Evolutionary conservation across 1,140 invertebrate species (phyloP).

Genomic region (Aphelenchoides besseyi): DNA sequence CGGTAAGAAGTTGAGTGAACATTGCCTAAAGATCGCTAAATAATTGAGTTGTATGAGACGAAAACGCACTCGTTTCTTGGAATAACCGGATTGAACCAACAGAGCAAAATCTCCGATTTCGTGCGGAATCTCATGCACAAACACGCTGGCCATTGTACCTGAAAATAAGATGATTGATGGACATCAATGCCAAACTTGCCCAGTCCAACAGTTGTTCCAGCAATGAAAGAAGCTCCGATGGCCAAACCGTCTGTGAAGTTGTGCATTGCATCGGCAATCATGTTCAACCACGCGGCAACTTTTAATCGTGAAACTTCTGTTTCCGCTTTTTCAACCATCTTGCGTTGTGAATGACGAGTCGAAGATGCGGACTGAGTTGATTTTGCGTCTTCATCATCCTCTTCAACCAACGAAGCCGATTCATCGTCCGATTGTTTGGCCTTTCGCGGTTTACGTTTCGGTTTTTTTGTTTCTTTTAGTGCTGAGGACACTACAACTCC

Average conservation of each 20-base stretch:
- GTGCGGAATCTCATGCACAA: slow-evolving; percentile 93
- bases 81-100: slow-evolving; percentile 85
- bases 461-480: slow-evolving; percentile 11
- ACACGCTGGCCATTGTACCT: slow-evolving; percentile 85
- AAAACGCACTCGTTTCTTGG: slow-evolving; percentile 72
- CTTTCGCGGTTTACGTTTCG: slow-evolving; percentile 17
- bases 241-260: slow-evolving; percentile 95
- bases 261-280: slow-evolving; percentile 89
- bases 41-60: neutral
- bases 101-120: slow-evolving; percentile 98
- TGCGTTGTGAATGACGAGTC: too few relatives aligned
- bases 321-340: slow-evolving; percentile 7
- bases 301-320: slow-evolving; percentile 60
- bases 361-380: neutral
- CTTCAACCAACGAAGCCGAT: neutral
- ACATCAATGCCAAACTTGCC: slow-evolving; percentile 41
- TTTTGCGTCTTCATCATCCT: slow-evolving; percentile 20
- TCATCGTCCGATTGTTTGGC: slow-evolving; percentile 42
- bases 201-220: slow-evolving; percentile 67
- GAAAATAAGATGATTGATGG: slow-evolving; percentile 61
- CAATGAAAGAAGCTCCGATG: slow-evolving; percentile 88
- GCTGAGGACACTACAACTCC: neutral
- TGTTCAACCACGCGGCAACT: slow-evolving; percentile 85
- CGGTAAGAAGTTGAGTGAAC: slow-evolving; percentile 83
- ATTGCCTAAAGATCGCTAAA: slow-evolving; percentile 72